These are phyloP conservation scores for Stichopus chloronotus DNA, from an alignment of 35 echinoderm and acorn worm species.

Conservation along the genomic window DNA sequence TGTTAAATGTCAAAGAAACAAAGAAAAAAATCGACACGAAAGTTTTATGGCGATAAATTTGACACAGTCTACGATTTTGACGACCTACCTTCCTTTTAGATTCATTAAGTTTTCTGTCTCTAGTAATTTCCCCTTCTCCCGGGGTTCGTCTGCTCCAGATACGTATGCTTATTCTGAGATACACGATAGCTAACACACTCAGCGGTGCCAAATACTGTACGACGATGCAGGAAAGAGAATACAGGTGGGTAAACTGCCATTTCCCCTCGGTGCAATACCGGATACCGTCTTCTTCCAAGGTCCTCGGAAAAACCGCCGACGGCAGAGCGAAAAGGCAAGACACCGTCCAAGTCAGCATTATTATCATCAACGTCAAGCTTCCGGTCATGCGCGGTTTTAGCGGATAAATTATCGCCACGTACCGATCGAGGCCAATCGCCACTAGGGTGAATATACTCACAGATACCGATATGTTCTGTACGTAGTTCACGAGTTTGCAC, in stretches of 20 bases:
- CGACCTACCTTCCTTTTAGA: constrained; percentile 88
- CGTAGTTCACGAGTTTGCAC: constrained; percentile 84
- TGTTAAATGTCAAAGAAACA: no score
- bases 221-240: constrained; percentile 68
- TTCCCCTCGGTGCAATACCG: constrained; percentile 75
- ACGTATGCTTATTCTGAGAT: constrained; percentile 77
- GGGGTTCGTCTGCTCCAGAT: constrained; percentile 92
- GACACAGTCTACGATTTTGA: no score
- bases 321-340: constrained; percentile 77
- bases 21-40: no score
- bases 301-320: constrained; percentile 31
- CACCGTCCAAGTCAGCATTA: constrained; percentile 77
- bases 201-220: constrained; percentile 90
- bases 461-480: constrained; percentile 88
- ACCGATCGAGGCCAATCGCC: constrained; percentile 88
- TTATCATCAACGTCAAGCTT: constrained; percentile 68
- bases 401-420: constrained; percentile 91
- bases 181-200: constrained; percentile 66
- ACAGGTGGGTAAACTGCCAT: constrained; percentile 62
- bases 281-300: neutral
- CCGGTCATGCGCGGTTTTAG: constrained; percentile 80
- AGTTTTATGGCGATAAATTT: no score
- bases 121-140: constrained; percentile 78
- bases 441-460: constrained; percentile 97
- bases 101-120: constrained; percentile 83